Evolutionary conservation across 2,888 invertebrate species (phyloP), one percentile per base, ranked within the genome.

Genomic region (Tholera decimalis): DNA sequence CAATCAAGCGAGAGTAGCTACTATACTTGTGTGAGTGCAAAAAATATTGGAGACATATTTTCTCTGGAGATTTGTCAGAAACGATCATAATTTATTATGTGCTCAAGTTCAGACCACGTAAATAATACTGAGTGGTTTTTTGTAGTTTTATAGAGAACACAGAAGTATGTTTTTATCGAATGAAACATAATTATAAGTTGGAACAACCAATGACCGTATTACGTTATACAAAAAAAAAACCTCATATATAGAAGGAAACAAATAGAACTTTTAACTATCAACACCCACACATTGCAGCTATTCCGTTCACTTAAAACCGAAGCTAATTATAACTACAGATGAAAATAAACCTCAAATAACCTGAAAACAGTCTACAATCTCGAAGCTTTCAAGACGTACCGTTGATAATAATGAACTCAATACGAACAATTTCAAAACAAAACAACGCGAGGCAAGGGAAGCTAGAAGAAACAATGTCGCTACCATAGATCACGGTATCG

Each of bases 391-490:
- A 80, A 80, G 70, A 79, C 65, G 59, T 58, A 61, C 24, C 72
- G 53, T 63, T 74, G 67, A 79, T 80, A 80, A 77, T 80, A 80
- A 79, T 84, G 72, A 82, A 80, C 72, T 76, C 68, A 43, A 60
- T 73, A 72, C 68, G 67, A 77, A 71, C 73, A 80, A 84, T 85
- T 83, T 80, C 58, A 78, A 84, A 85, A 79, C 73, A 79, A 82
- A 84, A 85, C 77, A 75, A 67, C 28, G 35, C 49, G 46, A 72
- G 44, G 57, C 39, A 28, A 59, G 33, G 51, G 69, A 62, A 71
- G 57, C 53, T 28, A 68, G 58, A 55, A 80, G 77, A 80, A 83
- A 78, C 71, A 80, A 66, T 59, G 57, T 72, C 65, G 53, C 73
- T 47, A 56, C 39, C 47, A 54, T 56, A 47, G 64, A 66, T 49